Base-by-base conservation (phyloP, 2,113 vertebrate genomes). In the Rhinopomastus cyanomelas region DNA sequence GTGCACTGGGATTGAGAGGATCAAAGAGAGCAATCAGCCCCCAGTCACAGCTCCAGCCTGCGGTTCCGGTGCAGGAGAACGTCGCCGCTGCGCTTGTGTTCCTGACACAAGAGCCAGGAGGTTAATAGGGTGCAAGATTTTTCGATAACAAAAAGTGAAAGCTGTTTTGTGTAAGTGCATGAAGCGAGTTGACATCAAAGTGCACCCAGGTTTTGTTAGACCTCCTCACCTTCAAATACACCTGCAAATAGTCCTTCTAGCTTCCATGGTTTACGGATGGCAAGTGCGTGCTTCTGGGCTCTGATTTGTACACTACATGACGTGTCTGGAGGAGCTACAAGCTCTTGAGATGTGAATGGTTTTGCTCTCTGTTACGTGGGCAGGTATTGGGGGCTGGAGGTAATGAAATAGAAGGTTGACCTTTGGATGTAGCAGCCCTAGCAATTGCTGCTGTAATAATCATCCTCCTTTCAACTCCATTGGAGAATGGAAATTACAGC, bases 111-210 rank as follows among this genome's bases (percentile, higher is more conserved):
- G 2, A 81, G 71, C 59, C n/a, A 36, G 46, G 83, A 95, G 90
- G 90, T 96, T 94, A 94, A 95, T 88, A 95, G 77, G 55, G 88
- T 93, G 75, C 92, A 90, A 84, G 91, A 87, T 84, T 93, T 92
- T 67, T 90, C 55, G 27, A 19, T 73, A 73, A 65, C 36, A 88
- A 86, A 86, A 95, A 76, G 49, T 44, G 67, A 91, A 94, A 93
- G 53, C 61, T 81, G 42, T 88, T 96, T 88, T 88, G 55, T 67
- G 91, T 69, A 78, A 81, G 74, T 55, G 15, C 39, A 25, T 91
- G 77, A 65, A 90, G 90, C 78, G 90, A 92, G 78, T 49, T 93
- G 81, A 81, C 81, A 39, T 75, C 62, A 94, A 91, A 95, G 79
- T 25, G 15, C 72, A 86, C 62, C 46, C 37, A 55, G 30, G 71